phyloP scores from a whole-genome alignment of 2,888 invertebrate species.

The Ennomos fuscantarius region DNA sequence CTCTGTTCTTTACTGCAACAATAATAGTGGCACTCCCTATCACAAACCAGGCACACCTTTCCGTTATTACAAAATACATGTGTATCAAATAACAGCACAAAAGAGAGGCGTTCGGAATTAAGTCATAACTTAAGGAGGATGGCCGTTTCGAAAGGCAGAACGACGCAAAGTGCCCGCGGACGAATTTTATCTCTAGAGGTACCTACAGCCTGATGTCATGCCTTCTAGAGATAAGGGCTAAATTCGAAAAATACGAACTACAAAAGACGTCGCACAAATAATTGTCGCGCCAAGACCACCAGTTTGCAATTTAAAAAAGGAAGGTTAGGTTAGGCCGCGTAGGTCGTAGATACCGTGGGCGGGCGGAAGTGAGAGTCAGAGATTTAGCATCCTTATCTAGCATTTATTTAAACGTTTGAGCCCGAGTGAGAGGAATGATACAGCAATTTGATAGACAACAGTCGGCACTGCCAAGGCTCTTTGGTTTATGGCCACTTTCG shows the following conservation, averaged over 20 bases:
- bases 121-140: slow-evolving; percentile 79
- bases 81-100: slow-evolving; percentile 67
- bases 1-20: slow-evolving; percentile 34
- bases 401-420: slow-evolving; percentile 48
- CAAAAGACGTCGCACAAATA: slow-evolving; percentile 55
- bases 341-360: slow-evolving; percentile 76
- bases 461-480: slow-evolving; percentile 75
- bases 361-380: slow-evolving; percentile 83
- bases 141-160: slow-evolving; percentile 72
- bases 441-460: slow-evolving; percentile 73
- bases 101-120: slow-evolving; percentile 73
- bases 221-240: slow-evolving; percentile 55
- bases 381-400: slow-evolving; percentile 72
- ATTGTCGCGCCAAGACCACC: slow-evolving; percentile 69
- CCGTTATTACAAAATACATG: slow-evolving; percentile 58
- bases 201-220: slow-evolving; percentile 79
- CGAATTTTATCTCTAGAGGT: slow-evolving; percentile 68
- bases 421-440: slow-evolving; percentile 59
- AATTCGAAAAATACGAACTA: slow-evolving; percentile 49
- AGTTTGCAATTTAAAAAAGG: slow-evolving; percentile 70
- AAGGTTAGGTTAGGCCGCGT: slow-evolving; percentile 72
- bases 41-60: slow-evolving; percentile 56
- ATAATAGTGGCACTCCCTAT: slow-evolving; percentile 50
- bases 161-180: slow-evolving; percentile 55
- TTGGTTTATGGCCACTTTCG: slow-evolving; percentile 80